A percentile compares a stretch with the other conserved stretches of the same genome.
phyloP scores from a whole-genome alignment of 2,113 vertebrate species.

The Formicarius rufipectus region DNA sequence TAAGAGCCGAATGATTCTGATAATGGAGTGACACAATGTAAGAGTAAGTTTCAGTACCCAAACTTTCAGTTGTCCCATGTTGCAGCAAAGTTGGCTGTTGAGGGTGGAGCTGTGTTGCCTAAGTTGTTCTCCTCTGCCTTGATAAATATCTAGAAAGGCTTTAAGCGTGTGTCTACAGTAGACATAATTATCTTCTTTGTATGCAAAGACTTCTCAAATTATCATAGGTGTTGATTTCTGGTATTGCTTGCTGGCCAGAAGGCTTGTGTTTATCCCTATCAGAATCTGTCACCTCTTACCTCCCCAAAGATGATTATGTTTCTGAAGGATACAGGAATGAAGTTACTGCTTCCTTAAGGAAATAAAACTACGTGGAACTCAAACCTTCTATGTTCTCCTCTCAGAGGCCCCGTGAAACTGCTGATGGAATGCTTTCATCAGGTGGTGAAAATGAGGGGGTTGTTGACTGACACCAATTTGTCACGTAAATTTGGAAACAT shows the following conservation, averaged over 20 bases:
- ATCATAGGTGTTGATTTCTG: background rate
- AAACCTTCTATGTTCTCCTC: background rate
- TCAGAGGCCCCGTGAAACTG: background rate
- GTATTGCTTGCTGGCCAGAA: background rate
- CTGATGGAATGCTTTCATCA: background rate
- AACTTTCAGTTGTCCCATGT: background rate
- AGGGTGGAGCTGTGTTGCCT: background rate
- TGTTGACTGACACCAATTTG: background rate
- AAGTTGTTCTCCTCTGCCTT: background rate
- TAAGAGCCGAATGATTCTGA: background rate
- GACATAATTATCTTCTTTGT: background rate
- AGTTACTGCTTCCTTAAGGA: background rate
- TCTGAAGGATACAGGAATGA: background rate
- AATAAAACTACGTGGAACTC: background rate
- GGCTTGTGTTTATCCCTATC: background rate
- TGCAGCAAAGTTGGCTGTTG: background rate
- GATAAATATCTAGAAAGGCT: background rate
- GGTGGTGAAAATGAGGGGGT: background rate
- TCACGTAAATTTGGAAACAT: background rate
- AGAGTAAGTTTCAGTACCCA: background rate
- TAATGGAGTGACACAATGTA: background rate
- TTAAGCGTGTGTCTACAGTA: fast-evolving
- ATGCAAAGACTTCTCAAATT: background rate
- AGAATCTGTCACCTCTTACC: background rate
- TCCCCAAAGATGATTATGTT: background rate